Evolutionary conservation across 1,140 invertebrate species (phyloP), one percentile per base, ranked within the genome.

Genomic region (Papilio helenus): DNA sequence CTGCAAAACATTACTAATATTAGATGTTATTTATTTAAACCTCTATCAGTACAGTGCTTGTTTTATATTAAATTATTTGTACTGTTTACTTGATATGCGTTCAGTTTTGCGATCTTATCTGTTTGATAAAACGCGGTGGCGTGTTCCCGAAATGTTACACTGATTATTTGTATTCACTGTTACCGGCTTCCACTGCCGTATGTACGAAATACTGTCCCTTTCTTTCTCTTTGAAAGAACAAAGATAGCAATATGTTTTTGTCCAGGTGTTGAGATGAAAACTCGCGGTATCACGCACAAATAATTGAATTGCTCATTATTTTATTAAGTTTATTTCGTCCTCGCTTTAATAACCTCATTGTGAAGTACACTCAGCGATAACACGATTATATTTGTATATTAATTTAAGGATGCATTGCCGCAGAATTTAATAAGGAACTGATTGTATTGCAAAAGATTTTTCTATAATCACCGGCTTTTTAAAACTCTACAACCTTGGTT

Each of bases 141-240:
- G 58, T 61, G 58, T 61, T 61, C 58, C 58, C 58, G 10, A 61
- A 61, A 61, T 61, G 23, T 61, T 23, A 61, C 58, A 61, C 55
- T 0, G 55, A 58, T 58, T 26, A 61, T 61, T 61, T 61, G 58
- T 14, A 23, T 61, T 61, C 10, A 26, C 2, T 61, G 20, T 26
- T 61, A 12, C 34, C 8, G 46, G 46, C 3, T 49, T 49, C 14
- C 46, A 49, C 14, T 49, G 46, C 16, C 1, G 34, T 39, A 39
- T 49, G 16, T 49, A 49, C 18, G 18, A 18, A 16, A 58, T 9
- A 23, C 23, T 9, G n/a, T 58, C 1, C n/a, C 18, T 58, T 8
- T 58, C 18, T 7, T 3, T 58, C 8, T 8, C 34, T 39, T 39
- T 39, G 34, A 39, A 39, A 39, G 34, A 39, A 39, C 34, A 39